These are phyloP conservation scores for Amblyjoppa proteus DNA, from an alignment of 2,888 invertebrate genomes.

Conservation along the genomic window DNA sequence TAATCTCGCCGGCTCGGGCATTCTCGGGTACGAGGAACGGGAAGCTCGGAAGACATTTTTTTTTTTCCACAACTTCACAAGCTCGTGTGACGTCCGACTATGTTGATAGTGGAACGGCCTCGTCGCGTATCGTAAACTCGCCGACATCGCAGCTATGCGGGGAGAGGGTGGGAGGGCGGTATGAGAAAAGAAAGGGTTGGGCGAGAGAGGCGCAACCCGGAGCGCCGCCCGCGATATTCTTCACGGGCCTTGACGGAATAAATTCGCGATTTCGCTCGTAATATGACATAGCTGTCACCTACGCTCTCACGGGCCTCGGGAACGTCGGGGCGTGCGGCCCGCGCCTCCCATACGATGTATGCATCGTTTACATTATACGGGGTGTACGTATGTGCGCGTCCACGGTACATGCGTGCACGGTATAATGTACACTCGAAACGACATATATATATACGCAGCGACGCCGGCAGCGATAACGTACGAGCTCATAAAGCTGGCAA, in stretches of 20 bases:
- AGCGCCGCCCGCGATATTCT: conserved; percentile 39
- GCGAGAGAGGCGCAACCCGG: conserved; percentile 26
- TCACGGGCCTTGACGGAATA: conserved; percentile 69
- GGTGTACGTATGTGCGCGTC: conserved; percentile 34
- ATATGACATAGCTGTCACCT: conserved; percentile 73
- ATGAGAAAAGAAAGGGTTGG: conserved; percentile 23
- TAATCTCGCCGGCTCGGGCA: conserved; percentile 49
- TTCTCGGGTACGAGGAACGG: conserved; percentile 33
- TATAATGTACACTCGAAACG: conserved; percentile 58
- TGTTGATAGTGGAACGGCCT: conserved; percentile 26
- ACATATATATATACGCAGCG: conserved; percentile 53
- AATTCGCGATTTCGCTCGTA: conserved; percentile 76
- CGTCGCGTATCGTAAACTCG: conserved; percentile 49
- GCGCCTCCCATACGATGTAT: conserved; percentile 62
- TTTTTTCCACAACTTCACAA: conserved; percentile 25
- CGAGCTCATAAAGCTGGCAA: conserved; percentile 78
- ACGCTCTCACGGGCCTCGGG: conserved; percentile 39
- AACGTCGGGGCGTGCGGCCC: conserved; percentile 56
- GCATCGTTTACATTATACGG: conserved; percentile 50
- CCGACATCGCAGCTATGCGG: conserved; percentile 26
- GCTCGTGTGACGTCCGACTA: conserved; percentile 14
- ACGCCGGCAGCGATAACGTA: conserved; percentile 75
- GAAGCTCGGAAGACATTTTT: conserved; percentile 50
- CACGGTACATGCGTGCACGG: conserved; percentile 36
- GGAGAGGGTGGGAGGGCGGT: neutral